Conservation (phyloP, 1,140 invertebrate genomes). For the Batillaria attramentaria region DNA sequence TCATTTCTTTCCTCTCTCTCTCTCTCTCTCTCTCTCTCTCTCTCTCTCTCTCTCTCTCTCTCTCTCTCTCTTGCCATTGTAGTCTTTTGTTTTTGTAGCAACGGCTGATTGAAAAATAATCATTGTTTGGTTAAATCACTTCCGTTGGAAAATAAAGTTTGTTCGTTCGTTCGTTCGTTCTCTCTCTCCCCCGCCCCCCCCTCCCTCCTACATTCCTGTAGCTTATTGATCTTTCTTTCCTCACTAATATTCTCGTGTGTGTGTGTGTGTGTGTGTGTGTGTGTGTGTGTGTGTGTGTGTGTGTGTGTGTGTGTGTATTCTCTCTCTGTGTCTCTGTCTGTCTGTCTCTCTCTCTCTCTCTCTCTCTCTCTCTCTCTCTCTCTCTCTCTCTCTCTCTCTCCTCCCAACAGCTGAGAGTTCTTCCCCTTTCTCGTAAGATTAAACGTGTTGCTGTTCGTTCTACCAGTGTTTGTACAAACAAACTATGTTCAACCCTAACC, state of each 20-base stretch:
- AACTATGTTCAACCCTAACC: no score
- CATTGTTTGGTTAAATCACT: no score
- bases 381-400: slow-evolving; percentile 2
- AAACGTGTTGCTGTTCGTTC: no score
- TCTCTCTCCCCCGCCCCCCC: not conserved
- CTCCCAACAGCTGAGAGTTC: no score
- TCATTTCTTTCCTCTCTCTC: not conserved
- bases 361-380: not conserved
- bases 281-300: not conserved
- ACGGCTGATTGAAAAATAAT: no score
- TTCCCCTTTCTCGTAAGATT: no score
- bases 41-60: not conserved
- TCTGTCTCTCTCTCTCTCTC: not conserved
- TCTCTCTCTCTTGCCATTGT: not conserved
- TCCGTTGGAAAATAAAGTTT: no score
- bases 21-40: not conserved
- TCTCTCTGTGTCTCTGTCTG: not conserved
- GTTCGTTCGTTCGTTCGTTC: not conserved
- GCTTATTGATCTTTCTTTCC: not conserved
- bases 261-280: not conserved
- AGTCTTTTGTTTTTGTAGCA: not conserved
- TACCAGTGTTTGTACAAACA: no score
- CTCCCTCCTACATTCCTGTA: not conserved
- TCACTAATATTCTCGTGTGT: not conserved
- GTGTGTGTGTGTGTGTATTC: not conserved